Conservation (phyloP, 92 coral and sea anemone genomes). For the Nematostella vectensis region DNA sequence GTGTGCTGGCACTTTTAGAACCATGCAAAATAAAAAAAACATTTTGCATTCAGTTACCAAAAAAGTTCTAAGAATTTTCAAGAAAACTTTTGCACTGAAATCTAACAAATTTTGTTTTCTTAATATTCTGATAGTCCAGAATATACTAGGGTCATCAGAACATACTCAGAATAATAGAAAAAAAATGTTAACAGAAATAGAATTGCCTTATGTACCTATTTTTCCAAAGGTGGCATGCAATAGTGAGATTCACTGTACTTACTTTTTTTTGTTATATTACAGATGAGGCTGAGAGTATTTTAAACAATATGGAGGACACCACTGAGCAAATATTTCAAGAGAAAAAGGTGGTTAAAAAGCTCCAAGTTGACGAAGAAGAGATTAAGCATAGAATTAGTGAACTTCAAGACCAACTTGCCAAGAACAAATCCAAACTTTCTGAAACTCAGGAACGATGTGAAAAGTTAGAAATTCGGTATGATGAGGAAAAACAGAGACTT, state of each 20-base stretch:
- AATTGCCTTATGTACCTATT: no score
- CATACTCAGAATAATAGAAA: no score
- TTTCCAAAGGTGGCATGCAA: no score
- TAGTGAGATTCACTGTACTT: background rate
- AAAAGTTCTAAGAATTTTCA: no score
- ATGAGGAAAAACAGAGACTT: constrained; percentile 75
- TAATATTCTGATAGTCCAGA: no score
- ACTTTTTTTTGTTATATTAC: constrained; percentile 1
- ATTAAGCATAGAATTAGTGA: constrained; percentile 60
- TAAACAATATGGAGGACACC: constrained; percentile 73
- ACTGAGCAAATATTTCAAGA: constrained; percentile 84
- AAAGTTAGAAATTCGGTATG: constrained; percentile 57
- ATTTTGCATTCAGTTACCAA: no score
- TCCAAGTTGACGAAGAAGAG: constrained; percentile 65
- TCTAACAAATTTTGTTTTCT: no score
- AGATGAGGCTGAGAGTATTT: constrained; percentile 84
- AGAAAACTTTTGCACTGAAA: no score
- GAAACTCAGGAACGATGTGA: constrained; percentile 61
- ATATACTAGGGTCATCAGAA: no score
- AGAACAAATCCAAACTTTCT: constrained; percentile 35
- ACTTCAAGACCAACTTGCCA: constrained; percentile 62
- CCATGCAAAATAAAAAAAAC: no score
- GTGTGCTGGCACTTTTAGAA: no score
- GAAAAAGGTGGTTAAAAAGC: constrained; percentile 67
- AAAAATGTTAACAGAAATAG: no score